These are phyloP conservation scores for Lysiphlebus fabarum DNA, from an alignment of 1,140 invertebrate genomes.

Conservation along the genomic window DNA sequence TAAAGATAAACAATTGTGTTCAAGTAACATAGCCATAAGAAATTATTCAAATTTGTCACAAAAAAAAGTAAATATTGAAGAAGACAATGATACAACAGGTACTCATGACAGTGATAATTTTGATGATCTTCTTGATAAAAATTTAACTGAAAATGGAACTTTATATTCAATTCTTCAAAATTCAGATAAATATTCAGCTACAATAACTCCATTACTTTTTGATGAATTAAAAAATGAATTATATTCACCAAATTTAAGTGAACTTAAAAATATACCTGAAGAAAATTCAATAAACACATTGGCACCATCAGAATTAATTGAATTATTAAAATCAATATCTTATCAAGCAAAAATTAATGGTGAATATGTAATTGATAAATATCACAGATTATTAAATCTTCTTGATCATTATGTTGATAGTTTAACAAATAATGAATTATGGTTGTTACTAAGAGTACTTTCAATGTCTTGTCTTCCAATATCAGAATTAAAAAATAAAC, in stretches of 20 bases:
- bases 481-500: neutral
- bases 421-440: slow-evolving; percentile 20
- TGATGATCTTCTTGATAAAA: neutral
- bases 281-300: slow-evolving; percentile 18
- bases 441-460: slow-evolving; percentile 28
- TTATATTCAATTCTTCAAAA: slow-evolving; percentile 15
- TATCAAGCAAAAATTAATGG: slow-evolving; percentile 14
- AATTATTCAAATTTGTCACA: too few relatives aligned
- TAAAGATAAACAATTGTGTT: too few relatives aligned
- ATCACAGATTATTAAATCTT: slow-evolving; percentile 41
- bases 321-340: slow-evolving; percentile 27
- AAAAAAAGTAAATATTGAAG: too few relatives aligned
- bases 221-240: neutral
- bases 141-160: slow-evolving; percentile 11
- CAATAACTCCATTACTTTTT: neutral
- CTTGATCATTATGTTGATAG: slow-evolving; percentile 39
- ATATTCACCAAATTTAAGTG: too few relatives aligned
- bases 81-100: too few relatives aligned
- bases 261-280: slow-evolving; percentile 5
- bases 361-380: neutral
- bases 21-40: too few relatives aligned
- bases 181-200: slow-evolving; percentile 19
- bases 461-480: slow-evolving; percentile 15
- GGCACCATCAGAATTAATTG: slow-evolving; percentile 17
- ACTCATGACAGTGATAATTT: neutral